Evolutionary conservation across 2,113 vertebrate genomes (phyloP).

Genomic region (Sisor rabdophorus): DNA sequence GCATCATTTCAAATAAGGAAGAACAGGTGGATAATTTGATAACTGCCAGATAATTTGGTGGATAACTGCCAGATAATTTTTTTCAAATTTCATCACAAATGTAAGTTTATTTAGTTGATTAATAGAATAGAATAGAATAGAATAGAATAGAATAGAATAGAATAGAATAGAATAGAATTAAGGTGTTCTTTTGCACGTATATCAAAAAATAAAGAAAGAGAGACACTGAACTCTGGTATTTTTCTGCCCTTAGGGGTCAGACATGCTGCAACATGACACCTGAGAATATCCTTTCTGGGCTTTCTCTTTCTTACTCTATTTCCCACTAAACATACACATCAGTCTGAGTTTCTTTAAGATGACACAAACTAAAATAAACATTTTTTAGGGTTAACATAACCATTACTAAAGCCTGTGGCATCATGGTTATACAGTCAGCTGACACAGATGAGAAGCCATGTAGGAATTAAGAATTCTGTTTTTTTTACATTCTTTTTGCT

Average conservation of each 20-base stretch:
- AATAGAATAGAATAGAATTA: not conserved
- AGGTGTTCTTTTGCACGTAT: not conserved
- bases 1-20: not conserved
- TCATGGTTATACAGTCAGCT: constrained; percentile 6
- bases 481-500: constrained; percentile 28
- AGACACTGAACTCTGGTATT: constrained; percentile 47
- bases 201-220: not conserved
- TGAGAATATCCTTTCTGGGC: constrained; percentile 31
- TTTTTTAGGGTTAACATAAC: not conserved
- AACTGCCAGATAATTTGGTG: too few species aligned
- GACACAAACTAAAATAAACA: constrained; percentile 17
- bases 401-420: not conserved
- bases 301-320: constrained; percentile 13
- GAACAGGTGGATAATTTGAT: not conserved
- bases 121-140: not conserved
- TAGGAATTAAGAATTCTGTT: not conserved
- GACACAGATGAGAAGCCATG: not conserved
- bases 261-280: constrained; percentile 48
- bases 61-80: too few species aligned
- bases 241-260: constrained; percentile 47
- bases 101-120: not conserved
- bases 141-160: not conserved
- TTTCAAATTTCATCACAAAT: too few species aligned
- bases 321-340: constrained; percentile 1
- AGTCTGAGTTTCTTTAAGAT: constrained; percentile 10